phyloP scores from a whole-genome alignment of 1,140 invertebrate species.

The Tetraneura akinire region DNA sequence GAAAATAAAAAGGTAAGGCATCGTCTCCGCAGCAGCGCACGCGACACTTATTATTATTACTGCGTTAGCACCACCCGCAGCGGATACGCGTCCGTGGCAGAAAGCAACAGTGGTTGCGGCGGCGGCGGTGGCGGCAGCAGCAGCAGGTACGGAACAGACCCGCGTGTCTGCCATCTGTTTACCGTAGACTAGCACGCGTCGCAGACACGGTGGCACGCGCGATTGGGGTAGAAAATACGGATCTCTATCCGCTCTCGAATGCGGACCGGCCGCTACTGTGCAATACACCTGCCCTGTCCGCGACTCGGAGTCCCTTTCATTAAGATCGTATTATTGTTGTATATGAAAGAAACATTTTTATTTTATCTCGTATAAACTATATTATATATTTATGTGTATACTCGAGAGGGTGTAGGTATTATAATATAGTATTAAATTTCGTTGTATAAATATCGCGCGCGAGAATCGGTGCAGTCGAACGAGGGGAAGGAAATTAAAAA shows the following conservation, averaged over 20 bases:
- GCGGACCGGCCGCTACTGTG: neutral
- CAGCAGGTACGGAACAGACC: constrained; percentile 25
- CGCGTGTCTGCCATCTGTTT: constrained; percentile 44
- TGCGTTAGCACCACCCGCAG: neutral
- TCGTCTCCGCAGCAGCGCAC: neutral
- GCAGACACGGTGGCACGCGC: neutral
- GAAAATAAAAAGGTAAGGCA: neutral
- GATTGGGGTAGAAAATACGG: neutral
- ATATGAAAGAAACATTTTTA: neutral
- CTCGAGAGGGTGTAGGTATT: too few relatives aligned
- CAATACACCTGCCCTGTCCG: constrained; percentile 4
- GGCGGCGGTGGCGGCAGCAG: neutral
- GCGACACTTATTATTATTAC: neutral
- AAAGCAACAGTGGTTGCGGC: constrained; percentile 10
- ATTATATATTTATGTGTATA: too few relatives aligned
- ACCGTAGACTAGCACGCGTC: neutral
- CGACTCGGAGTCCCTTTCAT: constrained; percentile 35
- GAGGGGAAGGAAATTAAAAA: too few relatives aligned
- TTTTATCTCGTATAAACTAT: constrained; percentile 11
- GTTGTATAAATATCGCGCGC: too few relatives aligned
- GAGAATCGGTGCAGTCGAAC: too few relatives aligned
- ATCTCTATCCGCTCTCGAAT: neutral
- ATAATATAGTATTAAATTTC: too few relatives aligned
- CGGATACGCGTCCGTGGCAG: neutral
- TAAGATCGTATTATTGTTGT: constrained; percentile 33